phyloP scores from a whole-genome alignment of 2,888 invertebrate genomes.

The Sphaerophoria rueppellii region DNA sequence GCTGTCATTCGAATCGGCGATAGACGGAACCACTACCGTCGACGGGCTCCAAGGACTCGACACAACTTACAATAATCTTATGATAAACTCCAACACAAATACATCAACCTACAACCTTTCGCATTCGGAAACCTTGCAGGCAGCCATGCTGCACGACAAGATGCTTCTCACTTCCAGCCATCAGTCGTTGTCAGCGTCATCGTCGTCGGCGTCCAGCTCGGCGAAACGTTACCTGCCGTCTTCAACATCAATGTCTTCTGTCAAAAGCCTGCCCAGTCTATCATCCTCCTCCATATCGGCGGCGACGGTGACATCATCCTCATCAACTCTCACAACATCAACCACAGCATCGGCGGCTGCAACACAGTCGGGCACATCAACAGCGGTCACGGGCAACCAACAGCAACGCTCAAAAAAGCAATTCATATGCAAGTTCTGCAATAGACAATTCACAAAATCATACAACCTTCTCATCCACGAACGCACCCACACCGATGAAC shows the following conservation, averaged over 20 bases:
- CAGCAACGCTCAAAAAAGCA: conserved; percentile 95
- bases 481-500: conserved; percentile 97
- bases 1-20: conserved; percentile 85
- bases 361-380: conserved; percentile 32
- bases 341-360: conserved; percentile 4
- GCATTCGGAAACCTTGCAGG: conserved; percentile 77
- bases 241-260: conserved; percentile 56
- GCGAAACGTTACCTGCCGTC: conserved; percentile 55
- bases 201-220: conserved; percentile 44
- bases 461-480: conserved; percentile 98
- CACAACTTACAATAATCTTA: conserved; percentile 87
- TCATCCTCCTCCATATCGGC: conserved; percentile 42
- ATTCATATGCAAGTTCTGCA: conserved; percentile 99
- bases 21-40: conserved; percentile 80
- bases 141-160: conserved; percentile 81
- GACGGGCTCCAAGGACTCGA: conserved; percentile 81
- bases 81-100: conserved; percentile 85
- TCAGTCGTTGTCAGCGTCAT: conserved; percentile 18
- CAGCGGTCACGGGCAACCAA: conserved; percentile 75
- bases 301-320: conserved; percentile 22
- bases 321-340: conserved; percentile 62
- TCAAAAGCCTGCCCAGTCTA: conserved; percentile 60
- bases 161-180: conserved; percentile 73
- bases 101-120: conserved; percentile 76
- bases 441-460: conserved; percentile 98